Percentiles rank a stretch among this genome's conserved stretches.
These are phyloP conservation scores for Scaptomyza hsui DNA, from an alignment of 1,140 invertebrate species.

Conservation along the genomic window DNA sequence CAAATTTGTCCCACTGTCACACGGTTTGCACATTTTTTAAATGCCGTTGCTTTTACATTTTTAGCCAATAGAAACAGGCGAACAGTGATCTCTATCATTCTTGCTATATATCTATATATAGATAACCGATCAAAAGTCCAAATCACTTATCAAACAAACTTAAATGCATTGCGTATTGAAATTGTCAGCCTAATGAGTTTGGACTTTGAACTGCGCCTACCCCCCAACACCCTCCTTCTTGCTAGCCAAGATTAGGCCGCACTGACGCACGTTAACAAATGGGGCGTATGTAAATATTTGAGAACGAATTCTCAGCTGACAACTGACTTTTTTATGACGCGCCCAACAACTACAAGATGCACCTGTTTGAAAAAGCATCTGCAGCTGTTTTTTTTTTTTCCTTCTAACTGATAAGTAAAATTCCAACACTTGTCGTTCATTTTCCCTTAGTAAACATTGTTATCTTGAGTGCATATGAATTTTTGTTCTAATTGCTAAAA, in stretches of 20 bases:
- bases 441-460: background rate
- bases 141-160: background rate
- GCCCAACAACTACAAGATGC: background rate
- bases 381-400: background rate
- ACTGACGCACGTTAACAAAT: constrained; percentile 23
- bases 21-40: no score
- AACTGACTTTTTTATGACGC: constrained; percentile 2
- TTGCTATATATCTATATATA: background rate
- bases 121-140: background rate
- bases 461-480: background rate
- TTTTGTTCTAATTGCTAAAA: background rate
- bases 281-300: constrained; percentile 22
- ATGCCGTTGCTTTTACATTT: no score
- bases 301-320: constrained; percentile 3
- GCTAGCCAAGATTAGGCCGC: constrained; percentile 1
- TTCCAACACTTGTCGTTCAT: background rate
- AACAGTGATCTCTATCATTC: no score
- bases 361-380: background rate
- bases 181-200: constrained; percentile 43
- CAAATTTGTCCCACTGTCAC: no score
- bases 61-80: no score
- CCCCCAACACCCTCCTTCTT: background rate
- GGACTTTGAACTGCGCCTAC: constrained; percentile 50
- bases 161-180: background rate
- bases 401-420: background rate